Evolutionary conservation across 30 jellyfish, hydroid and myxozoan genomes (phyloP).

Genomic region (Aurelia sp.): DNA sequence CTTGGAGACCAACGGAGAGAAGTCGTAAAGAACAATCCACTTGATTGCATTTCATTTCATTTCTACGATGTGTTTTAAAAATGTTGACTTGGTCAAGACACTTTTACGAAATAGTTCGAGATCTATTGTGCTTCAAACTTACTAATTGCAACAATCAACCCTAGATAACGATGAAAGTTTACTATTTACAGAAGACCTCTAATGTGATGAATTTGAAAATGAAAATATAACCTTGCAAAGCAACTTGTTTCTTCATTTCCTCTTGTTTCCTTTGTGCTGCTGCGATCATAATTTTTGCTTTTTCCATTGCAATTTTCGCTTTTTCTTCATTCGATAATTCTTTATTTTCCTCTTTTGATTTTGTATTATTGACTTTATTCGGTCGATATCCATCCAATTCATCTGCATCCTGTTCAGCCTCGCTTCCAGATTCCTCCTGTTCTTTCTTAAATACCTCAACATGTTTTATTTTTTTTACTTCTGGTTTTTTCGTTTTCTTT

Average conservation of each 20-base stretch:
- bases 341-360: not conserved
- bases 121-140: too few relatives aligned
- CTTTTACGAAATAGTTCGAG: too few relatives aligned
- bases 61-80: too few relatives aligned
- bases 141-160: too few relatives aligned
- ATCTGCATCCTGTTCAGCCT: constrained; percentile 9
- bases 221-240: not conserved
- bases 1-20: too few relatives aligned
- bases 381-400: constrained; percentile 74
- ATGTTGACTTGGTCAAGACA: too few relatives aligned
- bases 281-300: constrained; percentile 62
- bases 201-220: too few relatives aligned
- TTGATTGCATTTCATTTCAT: too few relatives aligned
- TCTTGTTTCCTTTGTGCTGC: constrained; percentile 37
- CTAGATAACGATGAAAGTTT: too few relatives aligned
- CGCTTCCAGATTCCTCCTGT: constrained; percentile 35
- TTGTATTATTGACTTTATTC: not conserved
- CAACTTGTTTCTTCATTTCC: constrained; percentile 3
- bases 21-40: too few relatives aligned
- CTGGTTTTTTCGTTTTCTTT: constrained; percentile 13
- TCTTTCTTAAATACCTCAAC: constrained; percentile 19
- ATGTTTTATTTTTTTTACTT: not conserved
- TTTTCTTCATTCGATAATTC: constrained; percentile 49
- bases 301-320: constrained; percentile 55
- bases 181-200: too few relatives aligned